Percentiles rank a stretch among this genome's conserved stretches.
Evolutionary conservation across 2,888 invertebrate species (phyloP).

Genomic region (Lymantria monacha): DNA sequence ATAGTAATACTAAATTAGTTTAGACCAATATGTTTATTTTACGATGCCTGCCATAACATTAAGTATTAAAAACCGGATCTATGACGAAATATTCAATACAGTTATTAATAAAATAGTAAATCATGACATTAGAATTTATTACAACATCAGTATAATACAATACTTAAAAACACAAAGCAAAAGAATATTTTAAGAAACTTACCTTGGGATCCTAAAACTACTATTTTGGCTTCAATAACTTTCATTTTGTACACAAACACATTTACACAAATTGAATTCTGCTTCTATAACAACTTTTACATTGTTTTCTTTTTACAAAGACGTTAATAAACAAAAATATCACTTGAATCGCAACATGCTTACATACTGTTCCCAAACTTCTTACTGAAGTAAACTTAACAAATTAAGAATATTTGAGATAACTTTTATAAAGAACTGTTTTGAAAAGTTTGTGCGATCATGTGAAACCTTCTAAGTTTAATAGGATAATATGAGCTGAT

Average conservation of each 20-base stretch:
- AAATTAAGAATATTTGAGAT: too few relatives aligned
- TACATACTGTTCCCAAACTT: not conserved
- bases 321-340: too few relatives aligned
- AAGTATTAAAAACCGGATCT: not conserved
- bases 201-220: constrained; percentile 92
- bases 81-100: constrained; percentile 1
- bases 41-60: too few relatives aligned
- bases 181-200: constrained; percentile 40
- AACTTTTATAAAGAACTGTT: too few relatives aligned
- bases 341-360: not conserved
- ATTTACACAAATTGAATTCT: not conserved
- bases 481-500: too few relatives aligned
- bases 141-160: not conserved
- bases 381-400: not conserved
- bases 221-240: constrained; percentile 91
- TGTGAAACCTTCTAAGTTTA: too few relatives aligned
- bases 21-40: too few relatives aligned
- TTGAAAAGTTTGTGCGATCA: too few relatives aligned
- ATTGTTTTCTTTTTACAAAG: constrained; percentile 22
- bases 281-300: constrained; percentile 21
- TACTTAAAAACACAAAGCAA: not conserved
- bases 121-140: not conserved
- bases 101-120: not conserved
- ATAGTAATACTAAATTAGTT: too few relatives aligned
- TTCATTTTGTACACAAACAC: constrained; percentile 81